Evolutionary conservation across 1,140 invertebrate genomes (phyloP), one percentile per base, ranked within the genome.

Genomic region (Rhynchophorus ferrugineus): DNA sequence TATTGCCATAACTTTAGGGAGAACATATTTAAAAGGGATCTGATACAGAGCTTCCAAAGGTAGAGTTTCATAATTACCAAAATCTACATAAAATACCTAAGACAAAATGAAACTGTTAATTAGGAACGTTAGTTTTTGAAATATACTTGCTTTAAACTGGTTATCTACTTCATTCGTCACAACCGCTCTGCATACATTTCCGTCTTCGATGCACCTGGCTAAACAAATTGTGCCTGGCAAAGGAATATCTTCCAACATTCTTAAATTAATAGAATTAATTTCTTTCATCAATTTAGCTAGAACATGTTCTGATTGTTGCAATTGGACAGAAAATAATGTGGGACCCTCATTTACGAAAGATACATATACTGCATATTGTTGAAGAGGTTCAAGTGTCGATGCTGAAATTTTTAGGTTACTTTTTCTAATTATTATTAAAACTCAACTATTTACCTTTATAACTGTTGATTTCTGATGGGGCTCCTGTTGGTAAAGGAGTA

Each of bases 341-440:
- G 85, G 85, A 1, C 85, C 85, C 60, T 89, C 84, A 62, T 84
- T 82, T 13, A 87, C 80, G 64, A 76, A 83, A 21, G 84, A 87
- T 3, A 87, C 77, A 64, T 75, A 77, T 1, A 86, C 82, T 56
- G 80, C 74, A 60, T 88, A 80, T 47, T n/a, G 76, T 61, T 58
- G 37, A n/a, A 54, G 56, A 0, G 64, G 54, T 54, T 81, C 78
- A 39, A 16, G 14, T 8, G 35, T 37, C 13, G 14, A n/a, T 7
- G 35, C 35, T n/a, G 6, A 13, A 9, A 9, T 7, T 37, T 7
- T n/a, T n/a, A 37, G 14, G 5, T 9, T 37, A 37, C 5, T 3
- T 37, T n/a, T 5, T 37, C 14, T 37, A n/a, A 37, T 37, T 8
- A 37, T 37, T 3, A n/a, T n/a, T 8, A 37, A 37, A 17, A 16